Conservation (phyloP, 2,113 vertebrate species). For the Poeciliopsis retropinna region DNA sequence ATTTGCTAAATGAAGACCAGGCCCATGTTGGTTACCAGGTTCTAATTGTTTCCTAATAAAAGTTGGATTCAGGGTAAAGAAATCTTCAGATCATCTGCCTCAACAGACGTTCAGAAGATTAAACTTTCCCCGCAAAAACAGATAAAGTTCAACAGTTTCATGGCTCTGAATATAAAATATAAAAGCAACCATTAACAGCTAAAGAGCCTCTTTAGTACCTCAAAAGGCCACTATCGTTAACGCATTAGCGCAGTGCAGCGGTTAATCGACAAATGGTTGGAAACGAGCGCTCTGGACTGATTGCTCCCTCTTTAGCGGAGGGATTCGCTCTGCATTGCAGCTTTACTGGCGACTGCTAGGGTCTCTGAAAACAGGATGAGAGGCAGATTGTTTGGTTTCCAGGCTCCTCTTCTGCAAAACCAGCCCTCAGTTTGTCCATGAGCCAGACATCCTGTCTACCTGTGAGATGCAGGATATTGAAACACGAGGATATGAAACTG, state of each 20-base stretch:
- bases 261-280: constrained; percentile 16
- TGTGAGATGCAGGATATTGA: no score
- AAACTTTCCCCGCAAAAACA: constrained; percentile 1
- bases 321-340: neutral
- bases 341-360: neutral
- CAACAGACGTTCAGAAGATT: constrained; percentile 17
- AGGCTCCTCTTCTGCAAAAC: neutral
- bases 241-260: neutral
- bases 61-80: neutral
- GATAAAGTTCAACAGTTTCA: neutral
- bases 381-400: neutral
- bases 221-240: neutral
- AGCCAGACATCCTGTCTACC: no score
- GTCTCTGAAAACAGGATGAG: neutral
- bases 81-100: neutral
- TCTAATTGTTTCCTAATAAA: no score
- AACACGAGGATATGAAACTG: no score
- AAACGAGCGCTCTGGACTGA: neutral
- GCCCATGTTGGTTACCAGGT: no score
- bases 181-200: neutral
- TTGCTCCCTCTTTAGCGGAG: neutral
- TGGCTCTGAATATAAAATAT: neutral
- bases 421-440: no score
- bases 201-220: neutral
- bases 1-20: no score